Percentiles rank a stretch among this genome's conserved stretches.
phyloP scores from a whole-genome alignment of 2,888 invertebrate genomes.

The Drosophila pegasa region DNA sequence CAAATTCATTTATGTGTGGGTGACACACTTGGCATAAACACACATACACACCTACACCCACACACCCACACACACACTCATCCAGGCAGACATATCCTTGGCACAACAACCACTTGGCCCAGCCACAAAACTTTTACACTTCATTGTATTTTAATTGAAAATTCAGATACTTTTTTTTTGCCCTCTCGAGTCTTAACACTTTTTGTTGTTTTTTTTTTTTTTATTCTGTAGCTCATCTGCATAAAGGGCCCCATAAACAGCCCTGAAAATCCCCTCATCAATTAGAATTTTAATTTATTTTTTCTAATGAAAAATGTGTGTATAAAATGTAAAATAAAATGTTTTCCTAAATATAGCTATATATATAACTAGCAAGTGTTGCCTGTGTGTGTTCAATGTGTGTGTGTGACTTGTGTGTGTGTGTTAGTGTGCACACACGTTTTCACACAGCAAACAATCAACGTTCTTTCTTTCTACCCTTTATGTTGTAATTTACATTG shows the following conservation, averaged over 20 bases:
- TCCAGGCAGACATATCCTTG: constrained; percentile 11
- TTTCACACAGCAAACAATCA: constrained; percentile 21
- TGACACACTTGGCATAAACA: constrained; percentile 55
- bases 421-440: constrained; percentile 12
- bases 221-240: constrained; percentile 47
- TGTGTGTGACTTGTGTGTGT: constrained; percentile 2
- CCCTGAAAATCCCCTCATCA: constrained; percentile 1
- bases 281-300: constrained; percentile 14
- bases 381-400: constrained; percentile 24
- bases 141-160: constrained; percentile 73
- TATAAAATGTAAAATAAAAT: constrained; percentile 42
- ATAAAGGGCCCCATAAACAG: constrained; percentile 13
- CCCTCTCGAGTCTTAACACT: constrained; percentile 49
- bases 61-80: constrained; percentile 12
- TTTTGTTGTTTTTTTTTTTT: constrained; percentile 43
- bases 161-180: constrained; percentile 44
- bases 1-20: constrained; percentile 24
- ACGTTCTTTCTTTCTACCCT: constrained; percentile 46
- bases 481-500: constrained; percentile 72
- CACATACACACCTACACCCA: constrained; percentile 4
- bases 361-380: constrained; percentile 22
- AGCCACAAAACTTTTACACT: constrained; percentile 70
- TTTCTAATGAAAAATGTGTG: constrained; percentile 21
- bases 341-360: constrained; percentile 18
- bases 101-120: constrained; percentile 49